A percentile compares a stretch with the other conserved stretches of the same genome.
phyloP scores from a whole-genome alignment of 2,113 vertebrate genomes.

The Coryphaenoides rupestris region DNA sequence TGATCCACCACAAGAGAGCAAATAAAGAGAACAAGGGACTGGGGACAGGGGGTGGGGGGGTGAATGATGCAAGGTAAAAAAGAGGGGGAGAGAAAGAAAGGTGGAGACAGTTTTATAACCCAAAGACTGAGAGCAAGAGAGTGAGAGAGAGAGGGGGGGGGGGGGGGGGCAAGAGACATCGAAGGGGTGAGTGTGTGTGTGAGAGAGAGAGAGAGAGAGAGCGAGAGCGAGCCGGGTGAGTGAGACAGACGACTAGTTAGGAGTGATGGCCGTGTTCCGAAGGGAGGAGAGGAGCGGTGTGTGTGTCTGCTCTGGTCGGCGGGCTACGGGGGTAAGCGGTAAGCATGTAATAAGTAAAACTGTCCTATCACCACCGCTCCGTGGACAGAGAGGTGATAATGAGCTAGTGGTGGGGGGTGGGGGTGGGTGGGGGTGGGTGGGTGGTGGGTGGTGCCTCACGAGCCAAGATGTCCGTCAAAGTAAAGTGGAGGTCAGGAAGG shows the following conservation, averaged over 20 bases:
- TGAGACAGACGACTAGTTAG: too few relatives aligned
- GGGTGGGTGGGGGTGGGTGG: not conserved
- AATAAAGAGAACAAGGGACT: slow-evolving; percentile 1
- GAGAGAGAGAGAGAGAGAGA: slow-evolving; percentile 5
- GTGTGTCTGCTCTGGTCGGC: too few relatives aligned
- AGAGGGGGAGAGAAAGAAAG: slow-evolving; percentile 44
- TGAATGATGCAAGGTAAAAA: slow-evolving; percentile 51
- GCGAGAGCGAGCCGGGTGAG: not conserved
- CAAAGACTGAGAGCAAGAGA: not conserved
- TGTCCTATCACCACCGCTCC: not conserved
- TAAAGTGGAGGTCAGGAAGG: not conserved
- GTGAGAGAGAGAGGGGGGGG: not conserved
- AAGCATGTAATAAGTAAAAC: not conserved
- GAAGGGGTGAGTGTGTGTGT: too few relatives aligned
- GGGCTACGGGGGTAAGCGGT: too few relatives aligned
- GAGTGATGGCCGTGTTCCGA: too few relatives aligned
- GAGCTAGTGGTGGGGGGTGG: not conserved
- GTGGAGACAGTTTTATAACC: slow-evolving; percentile 45
- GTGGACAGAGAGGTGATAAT: too few relatives aligned
- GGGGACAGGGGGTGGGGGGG: not conserved
- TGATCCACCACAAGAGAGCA: not conserved
- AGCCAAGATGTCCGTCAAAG: too few relatives aligned
- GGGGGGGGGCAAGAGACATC: not conserved
- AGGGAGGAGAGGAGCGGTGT: too few relatives aligned
- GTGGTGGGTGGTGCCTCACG: too few relatives aligned